A percentile compares a stretch with the other conserved stretches of the same genome.
Conservation (phyloP, 1,140 invertebrate species). For the Melanaphis sacchari region DNA sequence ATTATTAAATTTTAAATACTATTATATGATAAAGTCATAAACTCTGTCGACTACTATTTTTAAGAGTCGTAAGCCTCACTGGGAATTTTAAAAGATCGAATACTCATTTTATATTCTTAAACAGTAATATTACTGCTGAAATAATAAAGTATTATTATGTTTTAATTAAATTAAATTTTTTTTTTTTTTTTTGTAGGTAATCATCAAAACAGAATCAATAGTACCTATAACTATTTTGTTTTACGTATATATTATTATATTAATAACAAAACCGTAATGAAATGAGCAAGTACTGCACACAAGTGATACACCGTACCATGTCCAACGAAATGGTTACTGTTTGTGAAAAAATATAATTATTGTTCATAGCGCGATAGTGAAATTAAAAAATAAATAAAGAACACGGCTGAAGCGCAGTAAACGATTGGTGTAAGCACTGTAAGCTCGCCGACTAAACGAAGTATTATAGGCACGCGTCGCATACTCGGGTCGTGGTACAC, state of each 20-base stretch:
- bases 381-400: neutral
- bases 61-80: neutral
- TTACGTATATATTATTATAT: too few relatives aligned
- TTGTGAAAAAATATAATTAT: too few relatives aligned
- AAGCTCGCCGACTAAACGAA: too few relatives aligned
- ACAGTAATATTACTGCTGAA: too few relatives aligned
- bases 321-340: too few relatives aligned
- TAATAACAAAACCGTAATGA: too few relatives aligned
- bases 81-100: neutral
- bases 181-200: neutral
- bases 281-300: too few relatives aligned
- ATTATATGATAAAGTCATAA: neutral
- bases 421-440: neutral
- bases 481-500: neutral
- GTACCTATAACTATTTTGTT: too few relatives aligned
- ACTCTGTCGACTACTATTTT: neutral
- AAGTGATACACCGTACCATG: too few relatives aligned
- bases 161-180: too few relatives aligned
- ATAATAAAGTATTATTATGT: neutral
- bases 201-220: neutral
- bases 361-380: too few relatives aligned
- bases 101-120: neutral
- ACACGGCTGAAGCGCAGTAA: too few relatives aligned
- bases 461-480: neutral
- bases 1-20: neutral